Conservation (phyloP, 2,888 invertebrate genomes). For the Heteromurus nitidus region DNA sequence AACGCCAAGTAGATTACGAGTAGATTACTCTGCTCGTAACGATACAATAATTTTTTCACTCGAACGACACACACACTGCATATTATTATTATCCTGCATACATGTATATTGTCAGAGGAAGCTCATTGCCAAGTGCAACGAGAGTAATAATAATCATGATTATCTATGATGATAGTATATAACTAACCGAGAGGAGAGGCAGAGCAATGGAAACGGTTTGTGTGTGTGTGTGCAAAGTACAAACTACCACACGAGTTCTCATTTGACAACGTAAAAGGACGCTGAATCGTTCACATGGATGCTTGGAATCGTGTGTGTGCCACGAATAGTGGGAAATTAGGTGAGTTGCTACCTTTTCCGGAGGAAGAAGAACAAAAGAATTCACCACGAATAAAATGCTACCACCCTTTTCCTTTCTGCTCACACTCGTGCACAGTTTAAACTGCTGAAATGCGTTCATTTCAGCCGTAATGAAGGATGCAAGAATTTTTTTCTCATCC, state of each 20-base stretch:
- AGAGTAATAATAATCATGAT: slow-evolving; percentile 22
- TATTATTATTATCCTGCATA: too few species aligned
- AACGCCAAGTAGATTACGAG: too few species aligned
- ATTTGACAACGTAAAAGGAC: too few species aligned
- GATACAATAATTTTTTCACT: too few species aligned
- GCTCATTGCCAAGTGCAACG: slow-evolving; percentile 18
- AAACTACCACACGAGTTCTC: not conserved
- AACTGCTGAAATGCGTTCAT: too few species aligned
- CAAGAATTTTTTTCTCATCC: not conserved
- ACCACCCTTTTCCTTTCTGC: slow-evolving; percentile 13
- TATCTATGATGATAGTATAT: slow-evolving; percentile 18
- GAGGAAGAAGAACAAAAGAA: slow-evolving; percentile 29
- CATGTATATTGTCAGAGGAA: too few species aligned
- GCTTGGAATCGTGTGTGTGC: not conserved
- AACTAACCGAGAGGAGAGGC: slow-evolving; percentile 1
- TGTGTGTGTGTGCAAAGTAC: not conserved
- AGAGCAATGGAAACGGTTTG: slow-evolving; percentile 1
- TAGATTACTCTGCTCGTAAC: too few species aligned
- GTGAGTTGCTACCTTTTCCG: slow-evolving; percentile 5
- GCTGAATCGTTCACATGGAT: slow-evolving; percentile 3
- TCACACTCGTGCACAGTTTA: not conserved
- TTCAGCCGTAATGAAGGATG: too few species aligned
- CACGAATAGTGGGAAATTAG: not conserved
- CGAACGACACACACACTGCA: too few species aligned
- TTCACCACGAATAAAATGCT: not conserved